Conservation (phyloP, 2,113 vertebrate species). For the Nannobrachium achirus region DNA sequence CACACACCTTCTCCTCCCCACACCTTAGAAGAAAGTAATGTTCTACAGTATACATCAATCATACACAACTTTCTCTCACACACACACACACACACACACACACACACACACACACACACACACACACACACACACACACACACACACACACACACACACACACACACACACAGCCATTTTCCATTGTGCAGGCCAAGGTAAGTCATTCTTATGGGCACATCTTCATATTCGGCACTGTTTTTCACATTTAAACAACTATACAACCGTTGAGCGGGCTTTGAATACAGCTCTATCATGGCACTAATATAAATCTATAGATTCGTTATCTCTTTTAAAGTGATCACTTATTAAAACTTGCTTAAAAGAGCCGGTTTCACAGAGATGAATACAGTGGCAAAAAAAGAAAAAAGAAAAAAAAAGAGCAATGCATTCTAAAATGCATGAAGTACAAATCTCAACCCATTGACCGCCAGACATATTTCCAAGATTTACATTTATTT, state of each 20-base stretch:
- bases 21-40: not conserved
- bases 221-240: constrained; percentile 18
- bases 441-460: no score
- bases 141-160: constrained; percentile 26
- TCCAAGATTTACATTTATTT: no score
- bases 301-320: constrained; percentile 56
- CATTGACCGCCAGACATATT: no score
- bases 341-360: constrained; percentile 32
- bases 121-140: not conserved
- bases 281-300: constrained; percentile 59
- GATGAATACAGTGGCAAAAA: not conserved
- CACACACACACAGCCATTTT: constrained; percentile 3
- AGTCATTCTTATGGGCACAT: constrained; percentile 17
- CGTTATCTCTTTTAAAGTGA: constrained; percentile 32
- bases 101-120: not conserved
- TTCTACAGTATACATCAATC: not conserved
- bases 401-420: not conserved
- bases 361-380: constrained; percentile 58
- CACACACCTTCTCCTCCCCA: not conserved
- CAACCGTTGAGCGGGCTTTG: constrained; percentile 40
- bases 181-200: constrained; percentile 15
- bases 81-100: constrained; percentile 3
- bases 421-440: no score
- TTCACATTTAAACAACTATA: constrained; percentile 53
- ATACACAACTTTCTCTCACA: not conserved